Evolutionary conservation across 1,140 invertebrate genomes (phyloP).

Genomic region (Euglossa dilemma): DNA sequence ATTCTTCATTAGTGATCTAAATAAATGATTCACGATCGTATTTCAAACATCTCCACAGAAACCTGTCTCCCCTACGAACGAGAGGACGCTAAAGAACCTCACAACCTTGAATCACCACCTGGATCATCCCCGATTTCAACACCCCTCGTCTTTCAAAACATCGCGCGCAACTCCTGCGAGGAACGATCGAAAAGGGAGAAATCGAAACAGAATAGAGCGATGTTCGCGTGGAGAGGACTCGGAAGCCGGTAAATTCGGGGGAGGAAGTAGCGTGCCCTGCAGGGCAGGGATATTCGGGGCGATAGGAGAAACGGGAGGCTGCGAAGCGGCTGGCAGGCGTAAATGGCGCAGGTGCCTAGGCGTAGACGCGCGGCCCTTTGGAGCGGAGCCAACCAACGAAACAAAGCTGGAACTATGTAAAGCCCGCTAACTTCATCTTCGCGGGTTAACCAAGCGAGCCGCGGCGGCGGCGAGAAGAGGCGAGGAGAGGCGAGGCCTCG

Average conservation of each 20-base stretch:
- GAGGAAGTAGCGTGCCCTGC: background rate
- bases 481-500: background rate
- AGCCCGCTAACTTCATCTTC: slow-evolving; percentile 30
- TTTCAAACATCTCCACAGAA: too few relatives aligned
- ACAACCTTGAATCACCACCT: too few relatives aligned
- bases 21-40: too few relatives aligned
- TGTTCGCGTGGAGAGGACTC: too few relatives aligned
- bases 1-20: too few relatives aligned
- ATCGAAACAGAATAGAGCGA: background rate
- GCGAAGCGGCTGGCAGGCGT: background rate
- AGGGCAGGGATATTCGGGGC: too few relatives aligned
- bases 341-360: slow-evolving; percentile 23
- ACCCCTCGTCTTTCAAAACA: too few relatives aligned
- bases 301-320: background rate
- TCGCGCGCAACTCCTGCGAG: too few relatives aligned
- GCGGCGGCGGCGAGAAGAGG: too few relatives aligned
- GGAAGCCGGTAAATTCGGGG: background rate
- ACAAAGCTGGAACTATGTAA: slow-evolving; percentile 37
- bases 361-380: background rate
- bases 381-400: background rate
- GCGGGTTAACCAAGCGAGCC: slow-evolving; percentile 26
- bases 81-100: too few relatives aligned
- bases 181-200: background rate
- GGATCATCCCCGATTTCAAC: too few relatives aligned
- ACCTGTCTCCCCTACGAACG: too few relatives aligned